phyloP scores from a whole-genome alignment of 2,797 vertebrate species.

The Gallinago solitaria region DNA sequence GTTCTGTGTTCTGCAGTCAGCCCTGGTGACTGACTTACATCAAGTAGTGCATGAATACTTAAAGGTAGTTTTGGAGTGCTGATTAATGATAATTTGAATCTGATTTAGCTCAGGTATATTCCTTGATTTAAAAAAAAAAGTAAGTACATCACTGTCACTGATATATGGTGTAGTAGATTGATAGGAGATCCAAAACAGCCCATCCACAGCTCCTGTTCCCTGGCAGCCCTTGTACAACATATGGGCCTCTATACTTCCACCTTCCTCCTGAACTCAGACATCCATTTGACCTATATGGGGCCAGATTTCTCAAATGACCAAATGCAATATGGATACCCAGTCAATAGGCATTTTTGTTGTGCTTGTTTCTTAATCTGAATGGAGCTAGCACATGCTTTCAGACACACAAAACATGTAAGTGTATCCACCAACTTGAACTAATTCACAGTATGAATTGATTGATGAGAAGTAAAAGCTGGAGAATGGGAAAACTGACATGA shows the following conservation, averaged over 20 bases:
- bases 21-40: not conserved
- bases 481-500: not conserved
- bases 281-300: not conserved
- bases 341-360: not conserved
- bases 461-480: not conserved
- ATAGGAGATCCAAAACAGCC: not conserved
- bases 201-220: not conserved
- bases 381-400: not conserved
- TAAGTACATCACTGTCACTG: not conserved
- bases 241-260: not conserved
- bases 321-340: not conserved
- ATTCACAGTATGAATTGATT: conserved; percentile 14
- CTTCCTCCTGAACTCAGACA: not conserved
- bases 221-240: not conserved
- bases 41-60: rapidly evolving
- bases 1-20: not conserved
- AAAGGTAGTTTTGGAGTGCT: not conserved
- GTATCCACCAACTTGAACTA: conserved; percentile 10
- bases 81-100: not conserved
- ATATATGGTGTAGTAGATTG: not conserved
- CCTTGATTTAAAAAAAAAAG: not conserved
- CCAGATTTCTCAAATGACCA: not conserved
- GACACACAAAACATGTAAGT: not conserved
- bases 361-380: not conserved
- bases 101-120: not conserved